phyloP scores from a whole-genome alignment of 2,888 invertebrate genomes.

The Agrenia bidenticulata region DNA sequence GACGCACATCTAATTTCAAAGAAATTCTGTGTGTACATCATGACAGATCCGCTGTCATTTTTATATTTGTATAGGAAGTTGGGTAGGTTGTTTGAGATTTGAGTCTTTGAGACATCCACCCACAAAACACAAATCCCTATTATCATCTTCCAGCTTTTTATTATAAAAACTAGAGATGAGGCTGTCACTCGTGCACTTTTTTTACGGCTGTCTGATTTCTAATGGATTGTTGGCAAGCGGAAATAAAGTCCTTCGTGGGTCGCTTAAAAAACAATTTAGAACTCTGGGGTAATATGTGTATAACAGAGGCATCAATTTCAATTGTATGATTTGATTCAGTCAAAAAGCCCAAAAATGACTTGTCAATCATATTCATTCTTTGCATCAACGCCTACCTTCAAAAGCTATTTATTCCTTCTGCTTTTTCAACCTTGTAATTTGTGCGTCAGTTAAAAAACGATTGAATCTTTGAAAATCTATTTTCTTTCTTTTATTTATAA shows the following conservation, averaged over 20 bases:
- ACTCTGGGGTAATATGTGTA: not conserved
- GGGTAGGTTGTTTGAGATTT: not conserved
- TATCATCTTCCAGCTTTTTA: not conserved
- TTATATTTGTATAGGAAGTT: conserved; percentile 1
- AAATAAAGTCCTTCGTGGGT: conserved; percentile 27
- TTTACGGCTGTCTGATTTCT: conserved; percentile 26
- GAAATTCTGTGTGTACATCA: too few species aligned
- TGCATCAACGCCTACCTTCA: too few species aligned
- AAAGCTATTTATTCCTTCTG: too few species aligned
- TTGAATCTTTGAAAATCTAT: too few species aligned
- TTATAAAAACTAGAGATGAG: conserved; percentile 4
- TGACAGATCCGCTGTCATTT: conserved; percentile 3
- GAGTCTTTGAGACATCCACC: not conserved
- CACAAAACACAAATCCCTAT: conserved; percentile 7
- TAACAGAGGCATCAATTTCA: not conserved
- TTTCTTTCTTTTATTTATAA: too few species aligned
- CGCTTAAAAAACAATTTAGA: conserved; percentile 23
- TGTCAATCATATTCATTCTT: conserved; percentile 7
- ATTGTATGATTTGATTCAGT: conserved; percentile 6
- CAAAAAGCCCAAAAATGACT: conserved; percentile 1
- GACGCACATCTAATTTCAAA: too few species aligned
- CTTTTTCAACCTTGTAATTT: too few species aligned
- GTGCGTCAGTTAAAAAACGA: too few species aligned
- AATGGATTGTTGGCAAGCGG: conserved; percentile 28
- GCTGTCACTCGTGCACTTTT: conserved; percentile 7